Percentiles rank a stretch among this genome's conserved stretches.
These are phyloP conservation scores for Rynchops niger DNA, from an alignment of 2,113 vertebrate genomes.

Conservation along the genomic window DNA sequence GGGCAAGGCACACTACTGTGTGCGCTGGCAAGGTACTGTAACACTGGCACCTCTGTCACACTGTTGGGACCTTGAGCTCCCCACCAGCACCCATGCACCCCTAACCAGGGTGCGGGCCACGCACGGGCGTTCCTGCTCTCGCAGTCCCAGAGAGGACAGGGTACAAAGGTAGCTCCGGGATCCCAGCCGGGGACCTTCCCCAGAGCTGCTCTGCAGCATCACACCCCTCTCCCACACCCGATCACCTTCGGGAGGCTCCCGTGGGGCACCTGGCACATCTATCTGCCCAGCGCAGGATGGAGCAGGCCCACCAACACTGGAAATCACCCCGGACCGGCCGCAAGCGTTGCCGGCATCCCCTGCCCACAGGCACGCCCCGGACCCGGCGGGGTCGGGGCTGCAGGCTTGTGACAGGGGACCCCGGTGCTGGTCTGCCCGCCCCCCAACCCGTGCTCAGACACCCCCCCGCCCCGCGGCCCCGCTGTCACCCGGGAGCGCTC, in stretches of 20 bases:
- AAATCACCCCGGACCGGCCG: background rate
- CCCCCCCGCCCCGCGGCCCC: background rate
- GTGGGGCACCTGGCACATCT: background rate
- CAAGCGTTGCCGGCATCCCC: background rate
- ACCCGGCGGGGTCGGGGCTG: too few relatives aligned
- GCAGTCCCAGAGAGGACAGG: background rate
- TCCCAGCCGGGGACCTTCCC: accelerated
- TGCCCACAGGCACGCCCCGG: background rate
- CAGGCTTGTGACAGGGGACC: background rate
- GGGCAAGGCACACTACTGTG: background rate
- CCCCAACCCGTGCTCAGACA: background rate
- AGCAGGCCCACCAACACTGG: background rate
- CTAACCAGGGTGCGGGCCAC: background rate
- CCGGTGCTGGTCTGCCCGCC: background rate
- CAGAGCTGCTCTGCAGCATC: background rate
- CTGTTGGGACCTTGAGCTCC: accelerated
- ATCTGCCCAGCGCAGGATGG: background rate
- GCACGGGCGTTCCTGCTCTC: too few relatives aligned
- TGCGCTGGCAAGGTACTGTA: too few relatives aligned
- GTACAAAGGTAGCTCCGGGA: background rate
- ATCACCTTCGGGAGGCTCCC: background rate
- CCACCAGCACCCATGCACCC: background rate
- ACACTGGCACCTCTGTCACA: accelerated
- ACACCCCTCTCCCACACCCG: background rate
- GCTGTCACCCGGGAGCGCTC: background rate